A percentile compares a stretch with the other conserved stretches of the same genome.
phyloP scores from a whole-genome alignment of 1,140 invertebrate species.

The Temnothorax curvispinosus region DNA sequence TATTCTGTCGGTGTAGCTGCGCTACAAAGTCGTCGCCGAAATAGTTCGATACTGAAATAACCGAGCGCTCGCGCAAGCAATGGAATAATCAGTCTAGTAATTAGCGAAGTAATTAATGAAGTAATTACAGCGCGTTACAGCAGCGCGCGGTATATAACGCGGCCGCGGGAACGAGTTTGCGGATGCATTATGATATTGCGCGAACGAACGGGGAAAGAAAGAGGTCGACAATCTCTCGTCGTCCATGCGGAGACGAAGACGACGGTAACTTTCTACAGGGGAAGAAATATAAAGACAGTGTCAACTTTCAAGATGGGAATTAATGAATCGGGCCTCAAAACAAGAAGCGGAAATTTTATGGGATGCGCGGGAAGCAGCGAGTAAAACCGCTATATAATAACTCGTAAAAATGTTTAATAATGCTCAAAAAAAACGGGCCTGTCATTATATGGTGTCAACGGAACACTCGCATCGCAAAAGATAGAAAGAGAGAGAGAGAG shows the following conservation, averaged over 20 bases:
- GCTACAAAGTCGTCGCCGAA: neutral
- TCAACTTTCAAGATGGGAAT: conserved; percentile 43
- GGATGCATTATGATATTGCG: conserved; percentile 46
- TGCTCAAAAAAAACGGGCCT: conserved; percentile 28
- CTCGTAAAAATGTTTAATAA: conserved; percentile 62
- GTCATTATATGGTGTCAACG: neutral
- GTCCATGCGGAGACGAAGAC: neutral
- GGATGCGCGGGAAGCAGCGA: neutral
- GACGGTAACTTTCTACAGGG: conserved; percentile 1
- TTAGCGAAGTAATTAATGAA: conserved; percentile 55
- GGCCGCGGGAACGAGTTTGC: conserved; percentile 13
- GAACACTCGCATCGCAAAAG: neutral
- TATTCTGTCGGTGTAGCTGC: neutral
- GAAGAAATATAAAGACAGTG: conserved; percentile 16
- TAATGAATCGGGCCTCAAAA: conserved; percentile 39
- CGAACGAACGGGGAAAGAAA: conserved; percentile 5
- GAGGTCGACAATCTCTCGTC: conserved; percentile 3
- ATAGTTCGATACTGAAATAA: conserved; percentile 42
- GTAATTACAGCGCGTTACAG: conserved; percentile 45
- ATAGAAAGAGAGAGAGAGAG: neutral
- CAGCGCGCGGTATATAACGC: conserved; percentile 18
- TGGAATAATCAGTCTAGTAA: conserved; percentile 49
- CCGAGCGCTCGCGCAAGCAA: neutral
- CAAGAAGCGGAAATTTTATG: conserved; percentile 42
- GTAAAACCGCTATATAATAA: conserved; percentile 51